phyloP scores from a whole-genome alignment of 2,797 vertebrate species.

The Eulemur coronatus region DNA sequence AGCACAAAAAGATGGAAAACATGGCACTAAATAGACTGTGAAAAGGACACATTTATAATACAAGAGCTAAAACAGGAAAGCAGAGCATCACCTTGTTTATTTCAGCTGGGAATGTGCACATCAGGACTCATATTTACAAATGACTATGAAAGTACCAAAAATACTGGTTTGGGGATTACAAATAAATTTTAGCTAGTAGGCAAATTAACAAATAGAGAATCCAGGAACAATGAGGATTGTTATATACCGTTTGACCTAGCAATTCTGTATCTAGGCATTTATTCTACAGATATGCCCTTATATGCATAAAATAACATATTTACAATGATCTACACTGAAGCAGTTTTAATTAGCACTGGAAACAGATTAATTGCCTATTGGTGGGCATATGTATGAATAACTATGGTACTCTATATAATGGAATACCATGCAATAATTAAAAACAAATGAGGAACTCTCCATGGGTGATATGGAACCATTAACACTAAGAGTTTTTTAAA shows the following conservation, averaged over 20 bases:
- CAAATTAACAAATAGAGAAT: constrained; percentile 28
- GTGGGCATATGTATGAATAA: not conserved
- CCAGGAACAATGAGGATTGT: not conserved
- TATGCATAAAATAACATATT: not conserved
- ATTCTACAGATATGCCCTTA: not conserved
- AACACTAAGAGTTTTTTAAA: not conserved
- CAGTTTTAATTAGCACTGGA: constrained; percentile 29
- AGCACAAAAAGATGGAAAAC: not conserved
- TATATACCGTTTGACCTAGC: not conserved
- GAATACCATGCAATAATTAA: not conserved
- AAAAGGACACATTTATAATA: not conserved
- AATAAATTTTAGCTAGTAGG: constrained; percentile 4
- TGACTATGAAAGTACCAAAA: not conserved
- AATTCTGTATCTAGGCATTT: not conserved
- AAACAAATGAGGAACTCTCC: not conserved
- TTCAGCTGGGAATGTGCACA: not conserved
- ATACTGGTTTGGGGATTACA: not conserved
- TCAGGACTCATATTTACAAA: not conserved
- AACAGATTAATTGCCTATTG: not conserved
- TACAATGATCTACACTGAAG: not conserved
- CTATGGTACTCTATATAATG: not conserved
- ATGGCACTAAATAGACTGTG: not conserved
- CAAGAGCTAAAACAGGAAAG: not conserved
- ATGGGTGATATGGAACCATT: not conserved
- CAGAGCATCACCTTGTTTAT: not conserved